phyloP scores from a whole-genome alignment of 2,113 vertebrate species.

The Tragelaphus strepsiceros region DNA sequence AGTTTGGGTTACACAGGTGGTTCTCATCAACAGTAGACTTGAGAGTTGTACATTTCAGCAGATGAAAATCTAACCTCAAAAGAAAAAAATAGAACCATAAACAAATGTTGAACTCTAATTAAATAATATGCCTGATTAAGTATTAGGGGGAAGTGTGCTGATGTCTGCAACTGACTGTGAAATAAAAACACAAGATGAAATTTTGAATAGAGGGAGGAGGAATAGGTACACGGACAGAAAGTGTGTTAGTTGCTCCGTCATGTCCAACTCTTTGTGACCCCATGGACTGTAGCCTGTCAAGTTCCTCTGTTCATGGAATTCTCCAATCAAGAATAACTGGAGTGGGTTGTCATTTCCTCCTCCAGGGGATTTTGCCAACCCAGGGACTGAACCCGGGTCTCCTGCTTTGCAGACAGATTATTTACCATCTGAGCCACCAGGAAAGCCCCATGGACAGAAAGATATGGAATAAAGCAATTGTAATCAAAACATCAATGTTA shows the following conservation, averaged over 20 bases:
- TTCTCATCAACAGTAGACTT: background rate
- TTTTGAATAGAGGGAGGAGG: background rate
- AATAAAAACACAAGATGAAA: background rate
- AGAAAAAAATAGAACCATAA: background rate
- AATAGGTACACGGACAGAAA: background rate
- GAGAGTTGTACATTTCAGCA: background rate
- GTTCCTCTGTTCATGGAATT: background rate
- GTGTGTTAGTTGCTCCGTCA: background rate
- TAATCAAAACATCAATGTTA: background rate
- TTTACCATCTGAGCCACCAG: background rate
- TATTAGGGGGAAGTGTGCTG: background rate
- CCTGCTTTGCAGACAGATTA: background rate
- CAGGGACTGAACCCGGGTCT: background rate
- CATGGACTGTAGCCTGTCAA: background rate
- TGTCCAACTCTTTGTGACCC: background rate
- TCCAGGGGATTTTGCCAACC: background rate
- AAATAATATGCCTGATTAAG: background rate
- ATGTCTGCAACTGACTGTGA: background rate
- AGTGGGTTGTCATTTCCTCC: background rate
- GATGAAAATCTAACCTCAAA: slow-evolving; percentile 25
- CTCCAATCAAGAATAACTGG: background rate
- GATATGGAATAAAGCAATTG: background rate
- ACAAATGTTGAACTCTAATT: background rate
- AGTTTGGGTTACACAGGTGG: background rate
- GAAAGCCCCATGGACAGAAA: background rate